Base-by-base conservation (phyloP, 2,113 vertebrate species). In the Marmota flaviventris region DNA sequence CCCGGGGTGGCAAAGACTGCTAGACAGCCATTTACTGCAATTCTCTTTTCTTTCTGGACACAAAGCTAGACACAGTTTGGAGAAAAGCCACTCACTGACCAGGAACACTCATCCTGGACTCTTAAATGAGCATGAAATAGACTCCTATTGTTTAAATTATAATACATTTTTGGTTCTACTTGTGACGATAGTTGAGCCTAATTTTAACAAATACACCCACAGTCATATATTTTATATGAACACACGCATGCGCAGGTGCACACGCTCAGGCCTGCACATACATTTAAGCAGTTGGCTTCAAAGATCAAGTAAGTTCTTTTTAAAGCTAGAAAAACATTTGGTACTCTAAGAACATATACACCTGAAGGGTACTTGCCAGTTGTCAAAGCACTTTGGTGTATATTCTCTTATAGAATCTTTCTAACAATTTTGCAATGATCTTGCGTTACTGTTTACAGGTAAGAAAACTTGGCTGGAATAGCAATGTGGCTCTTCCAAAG, bases 1-100 rank as follows among this genome's bases (percentile, higher is more conserved):
- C 34, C 11, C 48, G 0, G 0, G 3, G 24, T 25, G 7, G 72
- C 37, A 53, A 51, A 86, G 37, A 63, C 72, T n/a, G n/a, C 37
- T 29, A 32, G 42, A 48, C 1, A 29, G 39, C 39, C 2, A 0
- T 13, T 20, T 11, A 29, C 24, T 27, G 34, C 14, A 29, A 34
- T 27, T 29, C 18, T 83, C 48, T 79, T 89, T 85, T 76, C 42
- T 45, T 61, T 65, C 79, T 67, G 65, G 76, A 67, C 51, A 87
- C 81, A 75, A 3, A 76, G 39, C 32, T 69, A 45, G 34, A 82
- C 45, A 53, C 22, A 42, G 27, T 24, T 32, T 34, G 63, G n/a
- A 78, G 16, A 34, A 89, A 79, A 76, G 37, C 7, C 2, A 20
- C 32, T 69, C 3, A 1, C 29, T 56, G 75, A 78, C n/a, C 70